These are phyloP conservation scores for Parambassis ranga DNA, from an alignment of 2,797 vertebrate species.

Conservation along the genomic window DNA sequence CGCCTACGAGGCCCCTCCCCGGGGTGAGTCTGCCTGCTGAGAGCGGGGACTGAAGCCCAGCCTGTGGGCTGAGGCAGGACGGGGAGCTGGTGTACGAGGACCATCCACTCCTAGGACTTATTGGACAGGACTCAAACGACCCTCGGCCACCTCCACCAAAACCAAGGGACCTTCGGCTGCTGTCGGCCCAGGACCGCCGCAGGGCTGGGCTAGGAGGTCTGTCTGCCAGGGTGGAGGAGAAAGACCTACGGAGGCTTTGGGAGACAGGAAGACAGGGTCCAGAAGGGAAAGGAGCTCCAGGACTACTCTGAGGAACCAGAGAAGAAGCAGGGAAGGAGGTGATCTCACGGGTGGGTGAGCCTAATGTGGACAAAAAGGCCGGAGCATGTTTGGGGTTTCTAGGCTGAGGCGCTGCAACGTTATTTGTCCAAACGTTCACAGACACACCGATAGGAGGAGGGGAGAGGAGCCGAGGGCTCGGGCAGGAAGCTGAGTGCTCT, in stretches of 20 bases:
- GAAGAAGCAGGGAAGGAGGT: slow-evolving; percentile 5
- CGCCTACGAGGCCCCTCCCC: slow-evolving; percentile 35
- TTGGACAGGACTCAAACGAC: slow-evolving; percentile 52
- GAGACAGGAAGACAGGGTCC: slow-evolving; percentile 3
- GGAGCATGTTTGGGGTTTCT: slow-evolving; percentile 47
- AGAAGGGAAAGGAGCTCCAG: slow-evolving; percentile 41
- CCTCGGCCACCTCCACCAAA: slow-evolving; percentile 9
- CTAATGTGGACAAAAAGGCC: slow-evolving; percentile 17
- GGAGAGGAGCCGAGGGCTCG: slow-evolving; percentile 70
- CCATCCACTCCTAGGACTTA: slow-evolving; percentile 53
- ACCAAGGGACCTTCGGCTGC: slow-evolving; percentile 33
- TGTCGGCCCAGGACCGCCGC: slow-evolving; percentile 63
- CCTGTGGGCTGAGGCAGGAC: slow-evolving; percentile 60
- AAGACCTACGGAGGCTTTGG: slow-evolving; percentile 55
- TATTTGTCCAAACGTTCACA: slow-evolving; percentile 60
- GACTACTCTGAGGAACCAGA: slow-evolving; percentile 1
- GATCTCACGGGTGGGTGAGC: slow-evolving; percentile 6
- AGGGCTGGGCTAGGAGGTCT: slow-evolving; percentile 52
- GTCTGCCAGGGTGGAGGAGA: slow-evolving; percentile 54
- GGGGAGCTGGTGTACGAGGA: slow-evolving; percentile 59
- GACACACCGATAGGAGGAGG: slow-evolving; percentile 76
- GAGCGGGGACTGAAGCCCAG: slow-evolving; percentile 34
- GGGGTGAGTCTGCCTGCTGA: slow-evolving; percentile 40
- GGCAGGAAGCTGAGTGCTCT: slow-evolving; percentile 35
- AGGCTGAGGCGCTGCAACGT: slow-evolving; percentile 72